Evolutionary conservation across 2,797 vertebrate species (phyloP), one percentile per base, ranked within the genome.

Genomic region (Etheostoma nigrum): DNA sequence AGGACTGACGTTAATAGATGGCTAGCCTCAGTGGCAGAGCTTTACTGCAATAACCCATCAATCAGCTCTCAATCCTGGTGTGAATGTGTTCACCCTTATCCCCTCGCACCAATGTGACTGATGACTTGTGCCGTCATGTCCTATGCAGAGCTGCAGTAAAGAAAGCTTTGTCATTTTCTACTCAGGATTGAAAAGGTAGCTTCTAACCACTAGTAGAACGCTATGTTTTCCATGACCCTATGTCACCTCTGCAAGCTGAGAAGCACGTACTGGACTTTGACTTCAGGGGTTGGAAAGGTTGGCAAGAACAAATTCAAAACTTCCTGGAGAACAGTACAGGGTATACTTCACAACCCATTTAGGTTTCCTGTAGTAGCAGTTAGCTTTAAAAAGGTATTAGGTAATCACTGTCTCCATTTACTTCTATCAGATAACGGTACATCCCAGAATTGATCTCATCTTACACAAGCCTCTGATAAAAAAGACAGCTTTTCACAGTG

Each of bases 31-130:
- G 70, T 76, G 80, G 72, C 86, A 78, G 64, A 75, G 81, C 79
- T 85, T 84, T 77, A 64, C 69, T 54, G 78, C 88, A 83, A 86
- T 78, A 79, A 82, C 77, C 76, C 85, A 89, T 92, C 91, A 91
- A 87, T 88, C 91, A 84, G 80, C 80, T 89, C 76, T 87, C 79
- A 87, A 44, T 87, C 77, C 82, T 36, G 72, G 77, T 85, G 72
- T 85, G 79, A 74, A 83, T 75, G 84, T 82, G 60, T 61, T 68
- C 81, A 71, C 64, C 75, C 74, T 81, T 82, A 78, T 67, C 72
- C 68, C 65, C 75, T 67, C 78, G 63, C 84, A 72, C 77, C 75
- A 53, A 13, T 80, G 80, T 90, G 90, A 90, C 84, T 83, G 81
- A 91, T 91, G 87, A 76, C 70, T 84, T 72, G 79, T 73, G 64